Evolutionary conservation across 2,113 vertebrate species (phyloP).

Genomic region (Chauna torquata): DNA sequence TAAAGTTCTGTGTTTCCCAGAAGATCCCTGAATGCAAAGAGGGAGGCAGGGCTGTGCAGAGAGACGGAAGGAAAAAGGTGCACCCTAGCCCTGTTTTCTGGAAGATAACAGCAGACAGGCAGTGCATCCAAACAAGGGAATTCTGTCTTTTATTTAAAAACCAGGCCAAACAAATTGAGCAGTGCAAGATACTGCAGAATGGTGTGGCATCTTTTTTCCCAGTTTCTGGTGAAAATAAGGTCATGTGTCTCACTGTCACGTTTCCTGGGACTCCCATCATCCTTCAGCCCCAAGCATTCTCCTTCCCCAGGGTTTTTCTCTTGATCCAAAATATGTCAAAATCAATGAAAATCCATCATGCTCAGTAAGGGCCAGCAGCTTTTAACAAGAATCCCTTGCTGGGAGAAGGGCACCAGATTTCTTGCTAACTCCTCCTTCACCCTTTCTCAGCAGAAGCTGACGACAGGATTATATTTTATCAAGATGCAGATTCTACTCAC

Average conservation of each 20-base stretch:
- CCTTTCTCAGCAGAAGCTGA: constrained; percentile 26
- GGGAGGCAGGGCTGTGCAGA: background rate
- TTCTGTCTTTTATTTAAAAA: background rate
- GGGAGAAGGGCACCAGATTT: constrained; percentile 59
- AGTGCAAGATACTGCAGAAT: background rate
- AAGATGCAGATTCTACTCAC: constrained; percentile 25
- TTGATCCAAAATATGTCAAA: background rate
- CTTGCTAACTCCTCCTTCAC: constrained; percentile 38
- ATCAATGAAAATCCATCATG: background rate
- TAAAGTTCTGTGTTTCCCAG: background rate
- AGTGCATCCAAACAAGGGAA: background rate
- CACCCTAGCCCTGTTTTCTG: background rate
- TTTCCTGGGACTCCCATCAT: background rate
- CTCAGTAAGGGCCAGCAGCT: fast-evolving
- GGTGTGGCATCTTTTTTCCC: background rate
- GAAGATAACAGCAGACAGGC: background rate
- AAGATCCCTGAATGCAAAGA: background rate
- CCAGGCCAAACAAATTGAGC: background rate
- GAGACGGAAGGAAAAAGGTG: background rate
- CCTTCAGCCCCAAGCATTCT: background rate
- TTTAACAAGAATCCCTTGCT: background rate
- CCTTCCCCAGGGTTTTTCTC: background rate
- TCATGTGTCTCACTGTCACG: background rate
- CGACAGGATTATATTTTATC: constrained; percentile 65
- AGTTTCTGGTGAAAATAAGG: background rate